Percentiles rank a stretch among this genome's conserved stretches.
Evolutionary conservation across 2,797 vertebrate species (phyloP).

Genomic region (Siniperca scherzeri): DNA sequence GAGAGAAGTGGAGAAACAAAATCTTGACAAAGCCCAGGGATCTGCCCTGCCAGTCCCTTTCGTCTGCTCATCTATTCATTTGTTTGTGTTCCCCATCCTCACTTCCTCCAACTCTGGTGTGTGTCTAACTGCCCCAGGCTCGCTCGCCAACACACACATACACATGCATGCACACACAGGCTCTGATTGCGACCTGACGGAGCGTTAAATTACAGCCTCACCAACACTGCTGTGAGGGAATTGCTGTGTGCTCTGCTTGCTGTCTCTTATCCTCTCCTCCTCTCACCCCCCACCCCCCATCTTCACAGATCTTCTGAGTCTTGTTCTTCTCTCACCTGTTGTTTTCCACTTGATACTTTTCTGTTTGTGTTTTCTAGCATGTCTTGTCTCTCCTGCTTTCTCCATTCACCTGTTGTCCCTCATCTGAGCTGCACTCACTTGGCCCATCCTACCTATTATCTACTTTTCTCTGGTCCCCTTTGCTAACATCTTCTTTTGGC

Average conservation of each 20-base stretch:
- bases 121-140: slow-evolving; percentile 55
- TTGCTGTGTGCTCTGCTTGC: slow-evolving; percentile 66
- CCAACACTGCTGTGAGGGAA: slow-evolving; percentile 75
- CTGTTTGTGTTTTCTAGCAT: slow-evolving; percentile 6
- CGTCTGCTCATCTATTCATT: slow-evolving; percentile 71
- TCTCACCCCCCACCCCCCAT: slow-evolving; percentile 47
- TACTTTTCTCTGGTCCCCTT: neutral
- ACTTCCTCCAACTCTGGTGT: slow-evolving; percentile 55
- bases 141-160: slow-evolving; percentile 35
- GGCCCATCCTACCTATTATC: neutral
- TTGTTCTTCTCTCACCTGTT: slow-evolving; percentile 58
- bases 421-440: slow-evolving; percentile 8
- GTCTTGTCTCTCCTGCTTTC: slow-evolving; percentile 11
- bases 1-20: slow-evolving; percentile 53
- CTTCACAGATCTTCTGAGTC: slow-evolving; percentile 43
- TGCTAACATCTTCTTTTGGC: slow-evolving; percentile 27
- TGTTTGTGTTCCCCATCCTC: slow-evolving; percentile 50
- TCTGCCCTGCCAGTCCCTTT: slow-evolving; percentile 50
- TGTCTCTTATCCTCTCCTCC: slow-evolving; percentile 67
- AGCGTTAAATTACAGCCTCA: slow-evolving; percentile 83
- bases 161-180: slow-evolving; percentile 49
- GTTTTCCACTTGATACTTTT: slow-evolving; percentile 37
- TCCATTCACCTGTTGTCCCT: slow-evolving; percentile 2
- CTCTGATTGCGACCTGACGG: slow-evolving; percentile 78
- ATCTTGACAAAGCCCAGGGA: slow-evolving; percentile 54